These are phyloP conservation scores for Psilopogon haemacephalus DNA, from an alignment of 2,113 vertebrate genomes.

Conservation along the genomic window DNA sequence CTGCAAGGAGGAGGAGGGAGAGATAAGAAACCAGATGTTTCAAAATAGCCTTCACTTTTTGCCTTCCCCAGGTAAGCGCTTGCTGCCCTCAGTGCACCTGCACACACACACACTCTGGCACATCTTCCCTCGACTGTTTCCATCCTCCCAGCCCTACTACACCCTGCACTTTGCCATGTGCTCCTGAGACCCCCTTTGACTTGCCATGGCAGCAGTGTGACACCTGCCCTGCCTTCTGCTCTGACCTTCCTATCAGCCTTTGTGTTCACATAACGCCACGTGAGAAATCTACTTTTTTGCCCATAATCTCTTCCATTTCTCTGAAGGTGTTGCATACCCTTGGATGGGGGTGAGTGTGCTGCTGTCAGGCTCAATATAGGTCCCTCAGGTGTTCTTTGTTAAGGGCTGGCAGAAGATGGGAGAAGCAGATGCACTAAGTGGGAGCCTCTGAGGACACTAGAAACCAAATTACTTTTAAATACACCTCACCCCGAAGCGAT, in stretches of 20 bases:
- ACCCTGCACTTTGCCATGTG: background rate
- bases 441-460: background rate
- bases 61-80: background rate
- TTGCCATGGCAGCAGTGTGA: background rate
- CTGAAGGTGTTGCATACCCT: background rate
- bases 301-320: background rate
- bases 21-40: background rate
- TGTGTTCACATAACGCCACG: background rate
- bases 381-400: background rate
- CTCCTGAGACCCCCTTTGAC: background rate
- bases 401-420: background rate
- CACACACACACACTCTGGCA: background rate
- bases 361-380: fast-evolving
- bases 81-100: background rate
- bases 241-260: background rate
- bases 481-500: background rate
- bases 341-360: background rate
- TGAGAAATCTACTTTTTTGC: background rate
- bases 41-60: background rate
- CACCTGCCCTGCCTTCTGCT: background rate
- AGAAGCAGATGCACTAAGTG: too few relatives aligned
- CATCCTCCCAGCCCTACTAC: fast-evolving
- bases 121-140: background rate
- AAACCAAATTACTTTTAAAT: background rate
- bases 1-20: background rate